Base-by-base conservation (phyloP, 2,797 vertebrate genomes). In the Sebastes nivosus region DNA sequence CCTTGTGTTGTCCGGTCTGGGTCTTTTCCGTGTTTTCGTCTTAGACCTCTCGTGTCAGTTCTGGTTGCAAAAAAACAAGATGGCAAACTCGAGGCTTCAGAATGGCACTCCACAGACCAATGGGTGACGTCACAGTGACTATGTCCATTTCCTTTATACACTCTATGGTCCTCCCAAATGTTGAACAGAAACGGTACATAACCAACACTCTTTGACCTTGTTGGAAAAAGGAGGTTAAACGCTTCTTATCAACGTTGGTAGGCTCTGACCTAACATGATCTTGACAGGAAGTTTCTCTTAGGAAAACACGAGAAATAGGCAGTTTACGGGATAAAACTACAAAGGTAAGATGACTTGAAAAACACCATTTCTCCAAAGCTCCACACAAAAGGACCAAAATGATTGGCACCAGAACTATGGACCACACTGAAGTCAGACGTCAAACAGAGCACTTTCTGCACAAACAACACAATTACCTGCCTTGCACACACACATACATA, bases 361-460 rank as follows among this genome's bases (percentile, higher is more conserved):
- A 78, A 67, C 57, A 58, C 66, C 20, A 29, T 75, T 77, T 77
- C 14, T 80, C 57, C 12, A 50, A 79, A 79, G 73, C 74, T 59
- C 52, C 34, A 50, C 69, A 87, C 87, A 89, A 91, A 59, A 87
- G 67, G 50, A 25, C 8, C 16, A 11, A 30, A 69, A 69, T 82
- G 84, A 91, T 50, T 86, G 83, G 89, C 85, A 88, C 29, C 63
- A 67, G 30, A 72, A 67, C 84, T 60, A 16, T 50, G 73, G 90
- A 89, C 86, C 82, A 86, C 87, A 85, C 66, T 27, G 83, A 81
- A 77, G 87, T 25, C 59, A 57, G 30, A 71, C 20, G 70, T 88
- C 78, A 79, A 78, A 70, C 67, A 71, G 36, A 67, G 32, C 30
- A 76, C 69, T 73, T 77, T 34, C 25, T n/a, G 67, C 77, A 60